Percentiles rank a stretch among this genome's conserved stretches.
Conservation (phyloP, 2,888 invertebrate species). For the Conops quadrifasciatus region DNA sequence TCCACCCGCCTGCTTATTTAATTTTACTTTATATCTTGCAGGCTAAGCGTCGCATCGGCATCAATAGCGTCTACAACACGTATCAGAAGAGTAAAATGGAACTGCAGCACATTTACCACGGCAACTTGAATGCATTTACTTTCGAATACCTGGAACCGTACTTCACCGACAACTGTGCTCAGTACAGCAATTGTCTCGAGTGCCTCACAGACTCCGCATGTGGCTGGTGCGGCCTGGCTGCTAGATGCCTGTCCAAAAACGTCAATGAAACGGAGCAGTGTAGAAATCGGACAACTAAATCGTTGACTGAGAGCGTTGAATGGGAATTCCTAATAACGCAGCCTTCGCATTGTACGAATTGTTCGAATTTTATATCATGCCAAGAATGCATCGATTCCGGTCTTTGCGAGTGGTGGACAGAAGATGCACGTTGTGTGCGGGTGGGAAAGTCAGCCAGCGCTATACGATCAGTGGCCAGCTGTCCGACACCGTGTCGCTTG, state of each 20-base stretch:
- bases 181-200: constrained; percentile 84
- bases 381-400: constrained; percentile 80
- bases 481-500: constrained; percentile 83
- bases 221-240: constrained; percentile 89
- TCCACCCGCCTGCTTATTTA: no score
- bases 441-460: constrained; percentile 79
- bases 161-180: constrained; percentile 78
- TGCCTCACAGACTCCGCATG: constrained; percentile 89
- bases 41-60: constrained; percentile 69
- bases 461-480: constrained; percentile 70
- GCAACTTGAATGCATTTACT: constrained; percentile 84
- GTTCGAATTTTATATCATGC: constrained; percentile 89
- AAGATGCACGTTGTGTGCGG: constrained; percentile 85
- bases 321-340: constrained; percentile 85
- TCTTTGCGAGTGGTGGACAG: constrained; percentile 92
- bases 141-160: constrained; percentile 91
- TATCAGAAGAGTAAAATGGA: constrained; percentile 84
- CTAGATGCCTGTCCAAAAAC: constrained; percentile 74
- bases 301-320: constrained; percentile 63
- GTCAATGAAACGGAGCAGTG: constrained; percentile 75
- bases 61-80: constrained; percentile 69
- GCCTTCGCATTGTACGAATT: constrained; percentile 85
- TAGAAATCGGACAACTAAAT: constrained; percentile 48
- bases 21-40: constrained; percentile 51
- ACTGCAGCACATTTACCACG: constrained; percentile 77